These are phyloP conservation scores for Gryon sp. DNA, from an alignment of 1,140 invertebrate genomes.

Conservation along the genomic window DNA sequence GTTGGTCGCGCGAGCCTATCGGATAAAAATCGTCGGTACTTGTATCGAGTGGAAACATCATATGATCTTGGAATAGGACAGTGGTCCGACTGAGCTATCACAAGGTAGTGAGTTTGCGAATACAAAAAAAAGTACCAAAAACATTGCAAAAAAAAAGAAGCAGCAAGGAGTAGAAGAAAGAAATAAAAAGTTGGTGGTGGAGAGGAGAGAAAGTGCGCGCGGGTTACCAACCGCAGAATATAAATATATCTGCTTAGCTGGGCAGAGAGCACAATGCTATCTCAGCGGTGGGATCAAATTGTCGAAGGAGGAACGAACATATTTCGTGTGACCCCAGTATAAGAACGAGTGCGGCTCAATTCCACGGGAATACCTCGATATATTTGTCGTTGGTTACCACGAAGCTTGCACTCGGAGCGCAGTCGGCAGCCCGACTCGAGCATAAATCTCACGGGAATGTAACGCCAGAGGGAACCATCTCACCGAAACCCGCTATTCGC, in stretches of 20 bases:
- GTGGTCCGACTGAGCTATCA: conserved; percentile 58
- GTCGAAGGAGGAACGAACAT: conserved; percentile 76
- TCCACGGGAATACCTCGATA: conserved; percentile 77
- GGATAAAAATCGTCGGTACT: conserved; percentile 34
- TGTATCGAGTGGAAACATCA: conserved; percentile 46
- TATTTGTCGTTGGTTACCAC: conserved; percentile 75
- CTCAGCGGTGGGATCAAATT: conserved; percentile 75
- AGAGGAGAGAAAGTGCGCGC: conserved; percentile 44
- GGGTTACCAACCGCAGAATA: conserved; percentile 62
- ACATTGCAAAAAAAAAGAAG: conserved; percentile 15
- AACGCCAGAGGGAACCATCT: conserved; percentile 61
- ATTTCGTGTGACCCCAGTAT: conserved; percentile 76
- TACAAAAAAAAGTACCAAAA: too few relatives aligned
- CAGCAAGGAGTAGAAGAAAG: conserved; percentile 16
- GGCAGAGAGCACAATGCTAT: conserved; percentile 75
- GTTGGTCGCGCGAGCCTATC: conserved; percentile 25
- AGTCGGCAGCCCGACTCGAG: conserved; percentile 57
- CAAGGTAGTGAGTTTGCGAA: too few relatives aligned
- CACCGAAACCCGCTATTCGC: conserved; percentile 31
- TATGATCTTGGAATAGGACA: conserved; percentile 47
- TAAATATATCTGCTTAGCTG: conserved; percentile 64
- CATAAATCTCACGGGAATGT: conserved; percentile 71
- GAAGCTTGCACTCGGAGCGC: conserved; percentile 63
- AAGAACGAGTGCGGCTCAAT: conserved; percentile 73
- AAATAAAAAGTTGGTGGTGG: background rate